Percentiles rank a stretch among this genome's conserved stretches.
Evolutionary conservation across 2,113 vertebrate species (phyloP).

Genomic region (Zosterops japonicus): DNA sequence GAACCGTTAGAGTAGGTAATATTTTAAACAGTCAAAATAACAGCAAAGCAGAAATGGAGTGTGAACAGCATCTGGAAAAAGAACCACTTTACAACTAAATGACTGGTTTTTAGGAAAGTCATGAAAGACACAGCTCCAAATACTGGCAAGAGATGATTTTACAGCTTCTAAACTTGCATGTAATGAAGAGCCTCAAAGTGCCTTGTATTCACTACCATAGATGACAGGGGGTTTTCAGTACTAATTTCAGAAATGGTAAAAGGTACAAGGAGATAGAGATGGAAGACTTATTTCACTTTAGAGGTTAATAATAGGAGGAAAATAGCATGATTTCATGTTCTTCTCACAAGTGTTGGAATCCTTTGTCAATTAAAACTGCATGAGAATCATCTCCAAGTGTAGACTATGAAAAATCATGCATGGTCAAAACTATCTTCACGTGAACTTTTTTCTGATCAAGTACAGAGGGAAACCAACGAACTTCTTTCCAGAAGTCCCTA

Average conservation of each 20-base stretch:
- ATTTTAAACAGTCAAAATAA: not conserved
- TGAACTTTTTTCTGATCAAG: not conserved
- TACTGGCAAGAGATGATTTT: not conserved
- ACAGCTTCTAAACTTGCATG: not conserved
- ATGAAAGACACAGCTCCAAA: not conserved
- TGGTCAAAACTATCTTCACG: not conserved
- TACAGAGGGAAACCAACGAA: not conserved
- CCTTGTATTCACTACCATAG: not conserved
- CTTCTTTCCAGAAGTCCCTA: not conserved
- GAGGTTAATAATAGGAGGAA: not conserved
- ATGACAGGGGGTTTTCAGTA: not conserved
- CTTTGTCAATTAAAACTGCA: not conserved
- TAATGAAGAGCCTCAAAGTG: not conserved
- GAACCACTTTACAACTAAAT: not conserved
- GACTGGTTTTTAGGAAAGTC: not conserved
- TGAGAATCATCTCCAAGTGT: not conserved
- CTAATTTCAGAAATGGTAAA: not conserved
- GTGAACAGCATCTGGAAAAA: not conserved
- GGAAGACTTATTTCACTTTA: not conserved
- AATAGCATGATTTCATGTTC: not conserved
- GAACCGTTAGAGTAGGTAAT: not conserved
- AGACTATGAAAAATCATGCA: fast-evolving
- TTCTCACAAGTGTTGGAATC: not conserved
- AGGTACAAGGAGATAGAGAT: not conserved
- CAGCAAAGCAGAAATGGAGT: not conserved